Conservation (phyloP, 1,140 invertebrate species). For the Leptestheria dahalacensis region DNA sequence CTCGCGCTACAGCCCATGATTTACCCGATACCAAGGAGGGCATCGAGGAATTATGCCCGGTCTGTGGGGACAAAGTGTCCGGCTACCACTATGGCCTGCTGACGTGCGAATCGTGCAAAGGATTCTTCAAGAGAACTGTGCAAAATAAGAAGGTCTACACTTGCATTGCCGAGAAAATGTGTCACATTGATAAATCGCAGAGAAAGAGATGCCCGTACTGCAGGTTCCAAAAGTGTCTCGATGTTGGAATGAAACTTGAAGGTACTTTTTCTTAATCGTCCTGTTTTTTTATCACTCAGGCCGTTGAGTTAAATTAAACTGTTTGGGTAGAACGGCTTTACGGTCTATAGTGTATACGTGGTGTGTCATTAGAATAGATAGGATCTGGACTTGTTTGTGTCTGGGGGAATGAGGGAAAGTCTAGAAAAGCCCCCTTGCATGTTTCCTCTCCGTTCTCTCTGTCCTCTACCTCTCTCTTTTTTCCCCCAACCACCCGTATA, state of each 20-base stretch:
- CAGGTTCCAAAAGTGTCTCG: constrained; percentile 96
- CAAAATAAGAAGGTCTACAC: constrained; percentile 99
- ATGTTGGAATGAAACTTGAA: constrained; percentile 99
- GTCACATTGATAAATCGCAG: constrained; percentile 96
- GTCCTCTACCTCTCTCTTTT: too few species aligned
- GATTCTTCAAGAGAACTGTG: constrained; percentile 99
- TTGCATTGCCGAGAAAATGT: constrained; percentile 88
- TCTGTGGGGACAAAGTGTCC: constrained; percentile 97
- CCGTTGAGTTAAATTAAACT: too few species aligned
- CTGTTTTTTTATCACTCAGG: too few species aligned
- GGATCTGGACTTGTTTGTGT: neutral
- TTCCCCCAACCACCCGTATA: too few species aligned
- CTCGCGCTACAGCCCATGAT: constrained; percentile 34
- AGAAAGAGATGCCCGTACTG: constrained; percentile 95
- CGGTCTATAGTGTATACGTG: too few species aligned
- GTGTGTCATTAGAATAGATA: neutral
- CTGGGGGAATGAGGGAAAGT: neutral
- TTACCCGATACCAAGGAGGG: constrained; percentile 80
- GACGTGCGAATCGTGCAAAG: constrained; percentile 98
- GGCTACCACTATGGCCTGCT: constrained; percentile 98
- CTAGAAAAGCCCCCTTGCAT: neutral
- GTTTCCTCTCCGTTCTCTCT: neutral
- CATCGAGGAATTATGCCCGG: constrained; percentile 93
- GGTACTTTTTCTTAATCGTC: too few species aligned
- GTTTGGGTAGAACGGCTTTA: too few species aligned